phyloP scores from a whole-genome alignment of 2,113 vertebrate species.

The Corythoichthys haematopterus region DNA sequence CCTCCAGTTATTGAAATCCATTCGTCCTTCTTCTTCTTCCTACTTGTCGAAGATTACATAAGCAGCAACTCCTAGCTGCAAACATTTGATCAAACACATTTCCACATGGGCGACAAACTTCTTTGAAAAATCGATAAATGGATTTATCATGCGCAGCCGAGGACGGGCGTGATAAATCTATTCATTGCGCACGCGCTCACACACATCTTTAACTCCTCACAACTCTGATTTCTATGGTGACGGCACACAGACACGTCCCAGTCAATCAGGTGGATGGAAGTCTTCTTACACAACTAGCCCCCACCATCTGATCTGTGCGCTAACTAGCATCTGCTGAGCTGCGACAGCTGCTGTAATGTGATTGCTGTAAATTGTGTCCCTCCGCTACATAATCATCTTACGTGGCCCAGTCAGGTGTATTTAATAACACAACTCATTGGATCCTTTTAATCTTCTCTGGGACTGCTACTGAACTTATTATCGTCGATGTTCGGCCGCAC shows the following conservation, averaged over 20 bases:
- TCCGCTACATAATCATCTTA: constrained; percentile 61
- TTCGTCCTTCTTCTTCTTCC: background rate
- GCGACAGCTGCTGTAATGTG: constrained; percentile 48
- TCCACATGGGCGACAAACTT: constrained; percentile 6
- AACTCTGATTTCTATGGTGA: background rate
- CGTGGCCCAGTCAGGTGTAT: constrained; percentile 45
- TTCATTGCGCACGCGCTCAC: background rate
- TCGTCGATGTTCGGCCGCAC: background rate
- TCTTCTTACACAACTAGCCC: constrained; percentile 42
- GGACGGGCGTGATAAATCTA: background rate
- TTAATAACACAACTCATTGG: constrained; percentile 3
- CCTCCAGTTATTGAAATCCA: background rate
- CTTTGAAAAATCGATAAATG: constrained; percentile 3
- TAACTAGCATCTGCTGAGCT: constrained; percentile 25
- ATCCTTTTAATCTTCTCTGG: constrained; percentile 26
- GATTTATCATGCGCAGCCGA: background rate
- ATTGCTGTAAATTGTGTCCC: constrained; percentile 65
- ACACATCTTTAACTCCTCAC: background rate
- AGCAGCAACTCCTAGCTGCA: background rate
- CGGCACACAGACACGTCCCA: background rate
- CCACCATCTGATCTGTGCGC: constrained; percentile 32
- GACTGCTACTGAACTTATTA: constrained; percentile 6
- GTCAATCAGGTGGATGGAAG: constrained; percentile 32
- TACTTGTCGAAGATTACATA: background rate
- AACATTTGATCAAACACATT: background rate